These are phyloP conservation scores for Clistopyga incitator DNA, from an alignment of 2,888 invertebrate species.

Conservation along the genomic window DNA sequence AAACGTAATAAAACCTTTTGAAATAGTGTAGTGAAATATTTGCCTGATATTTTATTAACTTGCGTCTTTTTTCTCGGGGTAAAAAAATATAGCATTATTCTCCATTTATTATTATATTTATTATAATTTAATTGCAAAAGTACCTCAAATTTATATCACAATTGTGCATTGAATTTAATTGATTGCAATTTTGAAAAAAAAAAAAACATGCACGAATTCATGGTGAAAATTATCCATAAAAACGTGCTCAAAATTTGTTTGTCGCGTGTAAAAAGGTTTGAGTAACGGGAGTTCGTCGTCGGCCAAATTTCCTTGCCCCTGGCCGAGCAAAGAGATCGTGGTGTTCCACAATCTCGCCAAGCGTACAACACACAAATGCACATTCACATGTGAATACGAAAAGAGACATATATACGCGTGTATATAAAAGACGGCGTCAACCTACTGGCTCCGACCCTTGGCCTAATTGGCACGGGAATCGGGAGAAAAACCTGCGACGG, in stretches of 20 bases:
- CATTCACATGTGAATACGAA: constrained; percentile 16
- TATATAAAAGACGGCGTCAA: constrained; percentile 50
- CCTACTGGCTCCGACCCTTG: constrained; percentile 72
- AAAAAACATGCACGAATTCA: neutral
- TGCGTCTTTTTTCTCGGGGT: no score
- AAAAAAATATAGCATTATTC: no score
- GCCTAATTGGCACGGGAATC: constrained; percentile 76
- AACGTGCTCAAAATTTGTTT: neutral
- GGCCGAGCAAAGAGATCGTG: constrained; percentile 10
- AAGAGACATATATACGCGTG: neutral
- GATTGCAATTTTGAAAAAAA: neutral
- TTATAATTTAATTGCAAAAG: no score
- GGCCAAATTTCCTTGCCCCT: constrained; percentile 37
- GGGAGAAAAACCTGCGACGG: constrained; percentile 65
- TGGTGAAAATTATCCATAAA: neutral
- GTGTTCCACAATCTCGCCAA: constrained; percentile 27
- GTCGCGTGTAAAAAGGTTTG: constrained; percentile 7
- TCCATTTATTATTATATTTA: no score
- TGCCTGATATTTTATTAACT: no score
- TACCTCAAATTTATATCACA: no score
- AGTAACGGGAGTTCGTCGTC: constrained; percentile 27
- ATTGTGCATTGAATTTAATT: neutral
- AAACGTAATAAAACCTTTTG: neutral
- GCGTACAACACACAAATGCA: neutral
- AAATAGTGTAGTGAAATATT: no score